Base-by-base conservation (phyloP, 2,888 invertebrate species). In the Rotaria socialis region DNA sequence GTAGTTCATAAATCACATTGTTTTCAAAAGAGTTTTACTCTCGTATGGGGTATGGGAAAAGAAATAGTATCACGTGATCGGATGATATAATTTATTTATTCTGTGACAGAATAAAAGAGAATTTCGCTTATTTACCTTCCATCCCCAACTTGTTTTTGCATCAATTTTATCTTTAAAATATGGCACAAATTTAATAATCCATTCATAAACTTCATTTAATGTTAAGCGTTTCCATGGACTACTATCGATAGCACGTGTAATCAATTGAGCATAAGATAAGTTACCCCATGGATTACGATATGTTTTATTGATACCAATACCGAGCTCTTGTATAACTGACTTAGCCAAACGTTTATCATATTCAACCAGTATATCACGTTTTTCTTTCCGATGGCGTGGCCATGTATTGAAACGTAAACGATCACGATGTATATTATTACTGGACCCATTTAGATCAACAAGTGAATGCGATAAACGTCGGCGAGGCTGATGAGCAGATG, bases 81-180 rank as follows among this genome's bases (percentile, higher is more conserved):
- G 56, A 56, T 56, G 24, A 56, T 24, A 24, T 56, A 56, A 56
- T 22, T 56, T 56, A 24, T 24, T 56, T 24, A 4, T 56, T 35
- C 2, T 35, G 2, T 35, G 35, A 2, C 35, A 35, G 35, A 35
- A 35, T n/a, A 35, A 35, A 35, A 35, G 35, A 35, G 35, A 35
- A 35, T 35, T 35, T 35, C 14, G 14, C 8, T 52, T 50, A 92
- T 94, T 93, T 92, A 99, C 99, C 97, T 99, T 99, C 99, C 99
- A 99, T 91, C 99, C 99, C 88, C 99, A 99, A 87, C 98, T 98
- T 91, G 97, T 97, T 92, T 98, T 99, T 92, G 96, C 96, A 92
- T 99, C 99, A 80, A 98, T 98, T 92, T 99, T 99, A 93, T 99
- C 98, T 93, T 97, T 97, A 94, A 99, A 99, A 93, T 97, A 99